A percentile compares a stretch with the other conserved stretches of the same genome.
Evolutionary conservation across 2,113 vertebrate species (phyloP).

Genomic region (Hemichromis elongatus): DNA sequence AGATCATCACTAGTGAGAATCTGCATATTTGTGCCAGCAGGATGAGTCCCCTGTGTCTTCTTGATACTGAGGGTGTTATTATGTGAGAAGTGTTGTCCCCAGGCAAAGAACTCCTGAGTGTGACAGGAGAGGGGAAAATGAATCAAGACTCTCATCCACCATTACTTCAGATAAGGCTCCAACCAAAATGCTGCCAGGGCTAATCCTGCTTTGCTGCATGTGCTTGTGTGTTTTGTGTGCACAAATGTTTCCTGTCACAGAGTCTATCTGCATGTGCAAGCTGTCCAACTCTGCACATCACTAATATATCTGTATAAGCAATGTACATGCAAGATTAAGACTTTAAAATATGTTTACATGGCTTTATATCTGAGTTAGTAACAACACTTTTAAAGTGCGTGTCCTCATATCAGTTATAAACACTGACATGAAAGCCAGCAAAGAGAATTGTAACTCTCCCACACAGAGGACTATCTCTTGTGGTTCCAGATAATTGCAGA

Average conservation of each 20-base stretch:
- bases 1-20: not conserved
- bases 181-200: not conserved
- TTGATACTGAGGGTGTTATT: slow-evolving; percentile 1
- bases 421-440: not conserved
- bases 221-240: not conserved
- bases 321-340: not conserved
- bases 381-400: not conserved
- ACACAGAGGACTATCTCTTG: not conserved
- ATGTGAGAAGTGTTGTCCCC: slow-evolving; percentile 1
- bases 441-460: not conserved
- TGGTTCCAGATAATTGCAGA: not conserved
- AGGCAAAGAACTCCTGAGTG: slow-evolving; percentile 23
- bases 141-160: slow-evolving; percentile 42
- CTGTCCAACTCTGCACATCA: not conserved
- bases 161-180: slow-evolving; percentile 46
- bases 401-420: not conserved
- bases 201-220: slow-evolving; percentile 15
- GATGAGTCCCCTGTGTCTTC: not conserved
- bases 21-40: not conserved
- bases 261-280: not conserved
- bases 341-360: not conserved
- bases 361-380: not conserved
- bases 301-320: not conserved
- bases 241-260: not conserved
- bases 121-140: slow-evolving; percentile 21